Conservation (phyloP, 92 coral and sea anemone species). For the Phymanthus crucifer region DNA sequence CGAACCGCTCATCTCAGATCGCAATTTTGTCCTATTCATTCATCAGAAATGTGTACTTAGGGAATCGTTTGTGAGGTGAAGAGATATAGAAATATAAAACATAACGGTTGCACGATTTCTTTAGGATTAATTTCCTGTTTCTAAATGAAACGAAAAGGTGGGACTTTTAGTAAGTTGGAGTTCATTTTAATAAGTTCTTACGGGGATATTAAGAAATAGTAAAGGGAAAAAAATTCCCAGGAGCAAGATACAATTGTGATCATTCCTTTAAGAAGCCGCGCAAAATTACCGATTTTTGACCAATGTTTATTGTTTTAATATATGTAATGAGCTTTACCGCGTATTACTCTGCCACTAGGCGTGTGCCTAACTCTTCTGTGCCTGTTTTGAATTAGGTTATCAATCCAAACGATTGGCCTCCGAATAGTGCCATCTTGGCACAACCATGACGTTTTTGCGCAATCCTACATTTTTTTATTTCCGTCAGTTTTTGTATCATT, state of each 20-base stretch:
- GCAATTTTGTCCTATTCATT: slow-evolving; percentile 4
- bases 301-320: slow-evolving; percentile 8
- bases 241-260: not conserved
- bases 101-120: slow-evolving; percentile 1
- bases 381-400: not conserved
- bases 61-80: not conserved
- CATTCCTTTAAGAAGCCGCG: not conserved
- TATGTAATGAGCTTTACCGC: not conserved
- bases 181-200: not conserved
- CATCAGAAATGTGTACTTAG: slow-evolving; percentile 7
- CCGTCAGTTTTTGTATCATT: slow-evolving; percentile 4
- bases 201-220: not conserved
- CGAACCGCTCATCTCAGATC: slow-evolving; percentile 5
- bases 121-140: not conserved
- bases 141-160: not conserved
- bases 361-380: not conserved
- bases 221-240: not conserved
- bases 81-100: not conserved
- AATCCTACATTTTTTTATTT: not conserved
- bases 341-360: not conserved
- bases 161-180: not conserved
- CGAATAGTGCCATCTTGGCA: not conserved
- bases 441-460: not conserved
- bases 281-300: not conserved
- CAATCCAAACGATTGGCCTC: not conserved